A percentile compares a stretch with the other conserved stretches of the same genome.
These are phyloP conservation scores for Piprites chloris DNA, from an alignment of 2,113 vertebrate genomes.

Conservation along the genomic window DNA sequence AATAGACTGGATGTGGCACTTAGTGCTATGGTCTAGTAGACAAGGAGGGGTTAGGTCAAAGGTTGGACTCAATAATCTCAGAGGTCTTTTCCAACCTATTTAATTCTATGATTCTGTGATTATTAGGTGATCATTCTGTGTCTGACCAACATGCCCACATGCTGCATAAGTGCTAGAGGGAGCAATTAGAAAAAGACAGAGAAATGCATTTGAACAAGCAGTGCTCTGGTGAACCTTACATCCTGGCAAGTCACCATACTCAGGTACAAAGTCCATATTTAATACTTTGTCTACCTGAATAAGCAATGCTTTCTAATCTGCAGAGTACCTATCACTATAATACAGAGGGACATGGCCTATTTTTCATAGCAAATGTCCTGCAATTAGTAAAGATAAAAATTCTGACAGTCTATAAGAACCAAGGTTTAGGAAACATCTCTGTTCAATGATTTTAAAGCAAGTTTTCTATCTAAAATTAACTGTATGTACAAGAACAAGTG, in stretches of 20 bases:
- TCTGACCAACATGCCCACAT: neutral
- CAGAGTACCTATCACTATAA: neutral
- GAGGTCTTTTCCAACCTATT: neutral
- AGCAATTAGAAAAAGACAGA: neutral
- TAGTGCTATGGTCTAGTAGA: neutral
- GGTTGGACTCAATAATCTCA: neutral
- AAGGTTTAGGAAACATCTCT: neutral
- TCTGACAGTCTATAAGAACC: neutral
- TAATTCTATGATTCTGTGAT: neutral
- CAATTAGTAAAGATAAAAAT: neutral
- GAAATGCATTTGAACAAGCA: neutral
- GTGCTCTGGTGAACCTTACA: neutral
- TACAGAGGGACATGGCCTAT: neutral
- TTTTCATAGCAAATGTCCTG: neutral
- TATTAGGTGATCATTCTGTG: neutral
- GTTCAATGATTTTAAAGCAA: neutral
- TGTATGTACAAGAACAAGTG: neutral
- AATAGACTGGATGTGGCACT: neutral
- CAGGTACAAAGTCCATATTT: neutral
- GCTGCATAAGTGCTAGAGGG: neutral
- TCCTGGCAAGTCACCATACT: neutral
- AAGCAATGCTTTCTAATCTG: neutral
- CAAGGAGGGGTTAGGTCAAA: neutral
- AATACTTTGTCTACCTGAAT: neutral
- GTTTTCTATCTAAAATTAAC: neutral